A percentile compares a stretch with the other conserved stretches of the same genome.
Evolutionary conservation across 2,888 invertebrate species (phyloP).

Genomic region (Phalera bucephala): DNA sequence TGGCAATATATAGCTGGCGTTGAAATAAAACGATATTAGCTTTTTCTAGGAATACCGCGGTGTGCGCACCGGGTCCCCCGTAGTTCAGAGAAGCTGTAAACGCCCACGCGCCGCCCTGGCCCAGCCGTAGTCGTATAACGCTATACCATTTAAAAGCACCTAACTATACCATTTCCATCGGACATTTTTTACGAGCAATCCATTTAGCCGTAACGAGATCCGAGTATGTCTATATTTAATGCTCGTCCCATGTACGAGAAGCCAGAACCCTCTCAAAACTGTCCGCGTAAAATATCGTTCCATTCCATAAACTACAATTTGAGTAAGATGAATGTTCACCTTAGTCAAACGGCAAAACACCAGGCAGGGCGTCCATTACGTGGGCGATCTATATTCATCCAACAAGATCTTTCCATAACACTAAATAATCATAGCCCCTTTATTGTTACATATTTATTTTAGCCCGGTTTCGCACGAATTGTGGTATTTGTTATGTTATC

Average conservation of each 20-base stretch:
- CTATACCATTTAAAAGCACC: no score
- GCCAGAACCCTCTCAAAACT: slow-evolving; percentile 31
- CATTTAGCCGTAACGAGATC: slow-evolving; percentile 27
- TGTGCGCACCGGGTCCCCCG: slow-evolving; percentile 25
- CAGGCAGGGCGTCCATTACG: slow-evolving; percentile 33
- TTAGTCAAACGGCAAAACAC: slow-evolving; percentile 47
- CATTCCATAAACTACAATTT: slow-evolving; percentile 54
- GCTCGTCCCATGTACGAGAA: slow-evolving; percentile 13
- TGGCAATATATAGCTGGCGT: slow-evolving; percentile 20
- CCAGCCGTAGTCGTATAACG: no score
- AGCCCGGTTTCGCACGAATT: not conserved
- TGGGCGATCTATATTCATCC: slow-evolving; percentile 46
- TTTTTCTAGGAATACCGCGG: slow-evolving; percentile 50
- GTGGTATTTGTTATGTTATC: not conserved
- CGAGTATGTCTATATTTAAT: slow-evolving; percentile 22
- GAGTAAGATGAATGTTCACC: slow-evolving; percentile 50
- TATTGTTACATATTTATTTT: not conserved
- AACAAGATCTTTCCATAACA: slow-evolving; percentile 41
- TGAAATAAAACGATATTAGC: slow-evolving; percentile 50
- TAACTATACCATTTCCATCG: slow-evolving; percentile 27
- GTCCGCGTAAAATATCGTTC: slow-evolving; percentile 38
- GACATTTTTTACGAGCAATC: slow-evolving; percentile 39
- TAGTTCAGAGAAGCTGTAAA: slow-evolving; percentile 51
- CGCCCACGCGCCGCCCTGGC: slow-evolving; percentile 35
- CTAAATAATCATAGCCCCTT: slow-evolving; percentile 20